Evolutionary conservation across 2,888 invertebrate species (phyloP).

Genomic region (Perizoma affinitatum): DNA sequence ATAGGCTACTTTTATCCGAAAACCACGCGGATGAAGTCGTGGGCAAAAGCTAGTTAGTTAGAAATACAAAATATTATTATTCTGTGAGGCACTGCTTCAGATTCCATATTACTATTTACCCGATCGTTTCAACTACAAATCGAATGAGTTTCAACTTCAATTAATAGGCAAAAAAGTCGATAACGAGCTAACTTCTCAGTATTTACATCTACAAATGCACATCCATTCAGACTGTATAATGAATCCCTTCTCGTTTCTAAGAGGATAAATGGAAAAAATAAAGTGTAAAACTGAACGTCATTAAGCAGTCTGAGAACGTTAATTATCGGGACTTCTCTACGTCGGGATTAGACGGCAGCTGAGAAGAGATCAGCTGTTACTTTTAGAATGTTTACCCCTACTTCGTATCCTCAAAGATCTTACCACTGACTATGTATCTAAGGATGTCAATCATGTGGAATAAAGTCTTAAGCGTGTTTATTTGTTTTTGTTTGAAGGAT

Average conservation of each 20-base stretch:
- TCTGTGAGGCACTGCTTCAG: too few relatives aligned
- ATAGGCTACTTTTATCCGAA: too few relatives aligned
- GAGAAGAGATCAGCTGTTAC: conserved; percentile 1
- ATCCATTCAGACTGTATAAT: conserved; percentile 42
- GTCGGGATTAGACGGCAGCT: conserved; percentile 33
- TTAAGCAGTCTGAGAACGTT: conserved; percentile 52
- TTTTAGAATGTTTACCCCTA: not conserved
- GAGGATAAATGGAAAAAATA: conserved; percentile 47
- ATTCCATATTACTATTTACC: too few relatives aligned
- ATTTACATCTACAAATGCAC: conserved; percentile 31
- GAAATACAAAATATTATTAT: too few relatives aligned
- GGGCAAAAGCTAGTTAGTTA: too few relatives aligned
- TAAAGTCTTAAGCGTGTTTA: too few relatives aligned
- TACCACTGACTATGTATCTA: too few relatives aligned
- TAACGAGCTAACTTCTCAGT: conserved; percentile 28
- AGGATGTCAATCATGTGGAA: too few relatives aligned
- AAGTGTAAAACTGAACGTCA: conserved; percentile 49
- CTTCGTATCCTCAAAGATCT: too few relatives aligned
- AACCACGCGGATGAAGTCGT: too few relatives aligned
- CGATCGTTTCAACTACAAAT: not conserved
- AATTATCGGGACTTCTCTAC: conserved; percentile 52
- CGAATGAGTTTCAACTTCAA: conserved; percentile 11
- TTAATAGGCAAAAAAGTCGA: conserved; percentile 15
- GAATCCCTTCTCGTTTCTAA: conserved; percentile 45
- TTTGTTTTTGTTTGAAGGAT: too few relatives aligned